A percentile compares a stretch with the other conserved stretches of the same genome.
Conservation (phyloP, 2,888 invertebrate genomes). For the Morinoia aosen region DNA sequence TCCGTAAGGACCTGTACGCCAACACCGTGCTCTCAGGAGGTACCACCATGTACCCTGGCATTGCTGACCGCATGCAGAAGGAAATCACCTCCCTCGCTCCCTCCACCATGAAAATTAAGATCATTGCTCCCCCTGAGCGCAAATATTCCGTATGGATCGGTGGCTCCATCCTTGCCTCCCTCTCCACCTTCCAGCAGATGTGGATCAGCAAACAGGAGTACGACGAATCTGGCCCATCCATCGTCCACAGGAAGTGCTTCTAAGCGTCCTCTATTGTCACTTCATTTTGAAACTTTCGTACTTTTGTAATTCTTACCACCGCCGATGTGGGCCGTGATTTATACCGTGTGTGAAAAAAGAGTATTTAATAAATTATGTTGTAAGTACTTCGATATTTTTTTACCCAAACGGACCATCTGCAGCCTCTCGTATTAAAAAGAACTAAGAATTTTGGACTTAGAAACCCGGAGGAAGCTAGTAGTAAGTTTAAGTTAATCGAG, state of each 20-base stretch:
- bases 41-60: conserved; percentile 51
- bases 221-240: conserved; percentile 64
- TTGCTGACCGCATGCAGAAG: conserved; percentile 34
- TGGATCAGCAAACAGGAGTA: conserved; percentile 64
- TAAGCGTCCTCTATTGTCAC: conserved; percentile 49
- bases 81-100: conserved; percentile 79
- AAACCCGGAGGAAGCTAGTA: too few species aligned
- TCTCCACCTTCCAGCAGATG: conserved; percentile 61
- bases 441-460: too few species aligned
- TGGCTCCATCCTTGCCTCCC: conserved; percentile 69
- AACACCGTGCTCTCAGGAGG: conserved; percentile 72
- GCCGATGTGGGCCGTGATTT: background rate
- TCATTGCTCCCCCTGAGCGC: conserved; percentile 61
- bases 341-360: conserved; percentile 25
- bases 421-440: too few species aligned
- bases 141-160: conserved; percentile 70
- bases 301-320: background rate
- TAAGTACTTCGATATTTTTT: background rate
- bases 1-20: conserved; percentile 77
- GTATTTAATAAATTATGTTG: conserved; percentile 48
- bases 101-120: conserved; percentile 41
- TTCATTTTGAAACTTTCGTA: conserved; percentile 18
- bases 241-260: conserved; percentile 67
- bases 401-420: too few species aligned
- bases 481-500: too few species aligned